Evolutionary conservation across 2,888 invertebrate species (phyloP), one percentile per base, ranked within the genome.

Genomic region (Baccha elongata): DNA sequence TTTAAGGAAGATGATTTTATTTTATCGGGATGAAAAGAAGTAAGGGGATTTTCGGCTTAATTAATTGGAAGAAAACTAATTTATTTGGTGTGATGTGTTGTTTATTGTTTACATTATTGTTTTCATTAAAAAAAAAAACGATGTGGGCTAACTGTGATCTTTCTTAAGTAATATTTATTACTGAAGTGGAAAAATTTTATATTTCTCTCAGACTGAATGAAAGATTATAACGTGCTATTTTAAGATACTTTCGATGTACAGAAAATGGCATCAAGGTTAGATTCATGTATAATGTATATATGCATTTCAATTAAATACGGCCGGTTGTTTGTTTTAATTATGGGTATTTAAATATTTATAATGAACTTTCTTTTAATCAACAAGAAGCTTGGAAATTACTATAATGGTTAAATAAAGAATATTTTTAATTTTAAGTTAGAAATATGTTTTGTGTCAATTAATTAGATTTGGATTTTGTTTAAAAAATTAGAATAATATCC

Each of bases 1-100:
- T 42, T 17, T 52, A 42, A 29, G 11, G 37, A 48, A 8, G 46
- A 73, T 65, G 40, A 58, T 67, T 60, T 52, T 26, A 35, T 23
- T 44, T 50, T n/a, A 23, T 42, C 26, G 4, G 11, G 11, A 17
- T 26, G 2, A 42, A 40, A 7, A n/a, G 23, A 6, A n/a, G 13
- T 23, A 50, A 55, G 44, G 60, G 29, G 8, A 26, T 8, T 19
- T 17, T 42, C 52, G 19, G 19, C 19, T 26, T 6, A 52, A 35
- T 40, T 73, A 68, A 62, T 68, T 79, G 53, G 53, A 26, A 7
- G 53, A 64, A 48, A 55, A 73, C 53, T 40, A 32, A 79, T 62
- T 80, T 62, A 35, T 60, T 62, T 40, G 72, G 42, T 29, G 15
- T 21, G 13, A 40, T 58, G 40, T 58, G 8, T 35, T 55, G 7